Evolutionary conservation across 1,140 invertebrate species (phyloP).

Genomic region (Cryptotermes secundus): DNA sequence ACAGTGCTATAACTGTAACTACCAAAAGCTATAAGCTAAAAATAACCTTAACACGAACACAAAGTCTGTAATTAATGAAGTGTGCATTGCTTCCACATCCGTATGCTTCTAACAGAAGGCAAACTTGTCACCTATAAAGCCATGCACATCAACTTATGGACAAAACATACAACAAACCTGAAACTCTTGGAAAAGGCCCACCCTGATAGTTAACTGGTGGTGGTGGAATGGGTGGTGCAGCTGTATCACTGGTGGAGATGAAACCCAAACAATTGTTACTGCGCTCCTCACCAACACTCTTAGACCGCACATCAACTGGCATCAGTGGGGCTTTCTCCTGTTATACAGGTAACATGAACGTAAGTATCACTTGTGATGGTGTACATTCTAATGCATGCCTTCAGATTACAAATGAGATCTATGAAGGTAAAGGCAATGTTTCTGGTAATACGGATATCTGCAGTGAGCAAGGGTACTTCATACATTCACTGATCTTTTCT

Average conservation of each 20-base stretch:
- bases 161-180: constrained; percentile 42
- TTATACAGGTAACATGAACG: background rate
- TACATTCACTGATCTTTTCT: too few species aligned
- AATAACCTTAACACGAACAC: too few species aligned
- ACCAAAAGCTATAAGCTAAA: background rate
- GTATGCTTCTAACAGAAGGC: background rate
- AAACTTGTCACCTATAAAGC: background rate
- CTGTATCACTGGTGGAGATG: constrained; percentile 40
- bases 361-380: background rate
- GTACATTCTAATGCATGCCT: too few species aligned
- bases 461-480: too few species aligned
- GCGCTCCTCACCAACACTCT: background rate
- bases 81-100: background rate
- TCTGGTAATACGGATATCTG: too few species aligned
- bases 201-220: constrained; percentile 58
- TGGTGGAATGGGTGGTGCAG: constrained; percentile 60
- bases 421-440: too few species aligned
- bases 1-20: background rate
- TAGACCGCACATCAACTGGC: background rate
- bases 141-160: background rate
- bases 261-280: background rate
- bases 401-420: too few species aligned
- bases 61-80: background rate
- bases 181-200: constrained; percentile 41
- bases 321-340: constrained; percentile 13